A percentile compares a stretch with the other conserved stretches of the same genome.
phyloP scores from a whole-genome alignment of 2,888 invertebrate genomes.

The Dolichomitus sp. region DNA sequence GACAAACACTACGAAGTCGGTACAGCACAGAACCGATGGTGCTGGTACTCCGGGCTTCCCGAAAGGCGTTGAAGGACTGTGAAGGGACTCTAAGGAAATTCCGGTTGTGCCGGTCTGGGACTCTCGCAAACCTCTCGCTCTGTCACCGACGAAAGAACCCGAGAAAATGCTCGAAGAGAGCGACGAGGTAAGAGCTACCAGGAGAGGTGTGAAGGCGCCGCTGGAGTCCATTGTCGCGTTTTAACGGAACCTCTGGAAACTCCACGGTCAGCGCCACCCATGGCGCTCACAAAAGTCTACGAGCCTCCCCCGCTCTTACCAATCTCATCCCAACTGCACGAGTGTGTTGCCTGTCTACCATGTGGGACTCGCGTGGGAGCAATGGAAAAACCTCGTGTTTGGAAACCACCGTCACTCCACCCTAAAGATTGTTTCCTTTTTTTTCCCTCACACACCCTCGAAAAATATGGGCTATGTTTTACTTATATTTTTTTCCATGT shows the following conservation, averaged over 20 bases:
- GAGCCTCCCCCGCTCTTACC: not conserved
- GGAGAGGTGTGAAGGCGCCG: conserved; percentile 78
- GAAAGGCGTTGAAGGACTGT: conserved; percentile 50
- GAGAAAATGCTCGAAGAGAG: conserved; percentile 56
- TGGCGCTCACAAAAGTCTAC: conserved; percentile 49
- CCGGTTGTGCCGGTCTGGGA: conserved; percentile 37
- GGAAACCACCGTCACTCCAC: conserved; percentile 38
- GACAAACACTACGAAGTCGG: conserved; percentile 32
- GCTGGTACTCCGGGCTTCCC: conserved; percentile 12
- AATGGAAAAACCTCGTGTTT: conserved; percentile 47
- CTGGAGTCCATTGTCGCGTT: conserved; percentile 67
- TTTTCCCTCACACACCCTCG: conserved; percentile 13
- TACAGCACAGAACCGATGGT: conserved; percentile 36
- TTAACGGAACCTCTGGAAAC: conserved; percentile 59
- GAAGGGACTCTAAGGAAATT: conserved; percentile 44
- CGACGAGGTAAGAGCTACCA: conserved; percentile 19
- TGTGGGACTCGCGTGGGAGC: conserved; percentile 45
- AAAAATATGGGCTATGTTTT: conserved; percentile 41
- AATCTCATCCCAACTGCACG: not conserved
- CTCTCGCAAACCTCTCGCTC: too few relatives aligned
- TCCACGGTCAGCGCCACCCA: conserved; percentile 62
- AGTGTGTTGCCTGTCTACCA: conserved; percentile 37
- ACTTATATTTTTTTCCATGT: conserved; percentile 16
- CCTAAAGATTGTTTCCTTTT: conserved; percentile 31
- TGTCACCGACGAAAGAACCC: conserved; percentile 8